phyloP scores from a whole-genome alignment of 2,797 vertebrate species.

The Parauchenoglanis punctatus region DNA sequence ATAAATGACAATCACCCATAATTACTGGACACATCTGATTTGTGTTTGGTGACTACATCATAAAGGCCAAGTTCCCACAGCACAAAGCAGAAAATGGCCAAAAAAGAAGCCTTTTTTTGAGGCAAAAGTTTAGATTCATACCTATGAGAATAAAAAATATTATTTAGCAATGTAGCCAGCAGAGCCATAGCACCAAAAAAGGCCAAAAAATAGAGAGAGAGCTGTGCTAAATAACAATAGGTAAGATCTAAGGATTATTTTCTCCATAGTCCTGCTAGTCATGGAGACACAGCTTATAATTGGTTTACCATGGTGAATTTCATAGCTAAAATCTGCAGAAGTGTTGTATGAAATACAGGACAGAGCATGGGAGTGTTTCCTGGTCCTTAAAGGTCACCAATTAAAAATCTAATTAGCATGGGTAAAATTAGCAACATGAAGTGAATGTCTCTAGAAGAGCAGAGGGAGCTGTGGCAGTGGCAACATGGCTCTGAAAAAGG shows the following conservation, averaged over 20 bases:
- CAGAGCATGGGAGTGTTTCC: slow-evolving; percentile 50
- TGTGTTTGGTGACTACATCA: neutral
- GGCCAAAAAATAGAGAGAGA: neutral
- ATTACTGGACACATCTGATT: neutral
- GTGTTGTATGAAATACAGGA: slow-evolving; percentile 7
- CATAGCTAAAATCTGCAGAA: slow-evolving; percentile 38
- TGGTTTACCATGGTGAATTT: slow-evolving; percentile 12
- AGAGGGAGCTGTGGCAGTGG: slow-evolving; percentile 7
- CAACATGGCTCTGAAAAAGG: slow-evolving; percentile 51
- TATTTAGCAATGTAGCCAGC: neutral
- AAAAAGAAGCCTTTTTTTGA: neutral
- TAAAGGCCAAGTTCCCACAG: neutral
- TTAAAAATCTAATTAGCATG: slow-evolving; percentile 81
- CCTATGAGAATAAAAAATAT: neutral
- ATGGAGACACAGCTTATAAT: neutral
- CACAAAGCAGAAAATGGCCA: neutral
- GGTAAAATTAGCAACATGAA: slow-evolving; percentile 75
- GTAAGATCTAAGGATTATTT: neutral
- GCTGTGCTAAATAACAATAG: neutral
- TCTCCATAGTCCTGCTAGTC: slow-evolving; percentile 17
- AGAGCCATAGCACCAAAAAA: neutral
- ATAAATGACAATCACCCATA: neutral
- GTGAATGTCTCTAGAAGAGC: slow-evolving; percentile 66
- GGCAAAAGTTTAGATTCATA: neutral
- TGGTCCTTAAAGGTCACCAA: slow-evolving; percentile 76